phyloP scores from a whole-genome alignment of 2,888 invertebrate species.

The Podotricha telesiphe region DNA sequence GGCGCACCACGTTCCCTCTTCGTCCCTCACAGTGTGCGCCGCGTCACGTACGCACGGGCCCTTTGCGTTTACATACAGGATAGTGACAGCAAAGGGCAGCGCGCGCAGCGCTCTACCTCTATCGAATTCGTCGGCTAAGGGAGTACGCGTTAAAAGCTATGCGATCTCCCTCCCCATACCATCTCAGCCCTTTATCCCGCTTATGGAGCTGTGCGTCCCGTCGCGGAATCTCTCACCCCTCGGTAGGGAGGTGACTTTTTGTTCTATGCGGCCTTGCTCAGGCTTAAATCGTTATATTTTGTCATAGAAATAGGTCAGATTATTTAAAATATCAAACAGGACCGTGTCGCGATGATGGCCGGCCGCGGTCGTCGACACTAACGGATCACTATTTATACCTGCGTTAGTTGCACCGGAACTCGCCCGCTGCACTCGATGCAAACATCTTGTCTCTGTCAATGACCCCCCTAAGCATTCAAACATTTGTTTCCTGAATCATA shows the following conservation, averaged over 20 bases:
- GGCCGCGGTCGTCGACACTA: slow-evolving; percentile 81
- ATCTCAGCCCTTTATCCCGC: slow-evolving; percentile 53
- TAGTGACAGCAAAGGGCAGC: slow-evolving; percentile 60
- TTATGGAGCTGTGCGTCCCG: slow-evolving; percentile 53
- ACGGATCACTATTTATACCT: slow-evolving; percentile 83
- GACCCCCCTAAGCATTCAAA: slow-evolving; percentile 65
- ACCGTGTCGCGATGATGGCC: slow-evolving; percentile 53
- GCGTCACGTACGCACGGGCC: slow-evolving; percentile 74
- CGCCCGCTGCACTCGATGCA: slow-evolving; percentile 80
- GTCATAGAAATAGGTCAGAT: slow-evolving; percentile 65
- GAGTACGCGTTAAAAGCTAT: slow-evolving; percentile 75
- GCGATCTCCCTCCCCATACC: slow-evolving; percentile 58
- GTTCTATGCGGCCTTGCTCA: slow-evolving; percentile 32
- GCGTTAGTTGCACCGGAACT: slow-evolving; percentile 80
- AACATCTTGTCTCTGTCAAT: slow-evolving; percentile 79
- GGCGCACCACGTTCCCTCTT: slow-evolving; percentile 52
- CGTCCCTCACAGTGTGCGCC: slow-evolving; percentile 58
- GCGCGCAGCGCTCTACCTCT: slow-evolving; percentile 66
- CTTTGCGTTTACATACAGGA: slow-evolving; percentile 58
- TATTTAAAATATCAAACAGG: slow-evolving; percentile 42
- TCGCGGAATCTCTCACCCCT: slow-evolving; percentile 57
- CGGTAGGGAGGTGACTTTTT: slow-evolving; percentile 49
- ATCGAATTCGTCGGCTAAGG: slow-evolving; percentile 69
- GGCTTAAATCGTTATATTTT: slow-evolving; percentile 53
- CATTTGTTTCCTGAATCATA: slow-evolving; percentile 50